Conservation (phyloP, 1,140 invertebrate genomes). For the Sinella curviseta region DNA sequence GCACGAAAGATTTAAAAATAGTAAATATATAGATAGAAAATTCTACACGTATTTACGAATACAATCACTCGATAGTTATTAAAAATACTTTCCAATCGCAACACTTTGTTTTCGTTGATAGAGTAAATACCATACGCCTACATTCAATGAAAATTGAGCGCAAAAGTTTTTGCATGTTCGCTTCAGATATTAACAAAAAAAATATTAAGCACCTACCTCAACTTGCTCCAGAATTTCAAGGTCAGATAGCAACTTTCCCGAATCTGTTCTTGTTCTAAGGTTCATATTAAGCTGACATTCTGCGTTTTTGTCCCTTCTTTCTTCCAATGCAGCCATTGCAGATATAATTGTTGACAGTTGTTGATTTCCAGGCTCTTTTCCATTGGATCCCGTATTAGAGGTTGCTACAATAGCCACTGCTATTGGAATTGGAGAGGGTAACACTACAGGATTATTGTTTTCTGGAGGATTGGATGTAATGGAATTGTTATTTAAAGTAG, state of each 20-base stretch:
- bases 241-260: conserved; percentile 63
- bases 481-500: conserved; percentile 28
- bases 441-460: neutral
- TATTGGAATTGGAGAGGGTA: neutral
- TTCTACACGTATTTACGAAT: neutral
- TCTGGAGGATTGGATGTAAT: neutral
- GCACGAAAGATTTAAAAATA: neutral
- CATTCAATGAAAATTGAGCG: too few species aligned
- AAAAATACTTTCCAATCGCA: too few species aligned
- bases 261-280: conserved; percentile 78
- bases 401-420: neutral
- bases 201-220: conserved; percentile 33
- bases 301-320: conserved; percentile 68
- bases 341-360: conserved; percentile 11
- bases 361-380: neutral
- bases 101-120: too few species aligned
- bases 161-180: too few species aligned
- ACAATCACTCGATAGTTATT: too few species aligned
- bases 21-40: neutral
- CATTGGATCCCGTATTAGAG: neutral
- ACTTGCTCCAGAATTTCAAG: conserved; percentile 50
- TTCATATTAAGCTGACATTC: conserved; percentile 71
- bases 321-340: conserved; percentile 51
- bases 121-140: too few species aligned
- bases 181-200: neutral